Base-by-base conservation (phyloP, 35 echinoderm and acorn worm genomes). In the Ophiothrix spiculata region DNA sequence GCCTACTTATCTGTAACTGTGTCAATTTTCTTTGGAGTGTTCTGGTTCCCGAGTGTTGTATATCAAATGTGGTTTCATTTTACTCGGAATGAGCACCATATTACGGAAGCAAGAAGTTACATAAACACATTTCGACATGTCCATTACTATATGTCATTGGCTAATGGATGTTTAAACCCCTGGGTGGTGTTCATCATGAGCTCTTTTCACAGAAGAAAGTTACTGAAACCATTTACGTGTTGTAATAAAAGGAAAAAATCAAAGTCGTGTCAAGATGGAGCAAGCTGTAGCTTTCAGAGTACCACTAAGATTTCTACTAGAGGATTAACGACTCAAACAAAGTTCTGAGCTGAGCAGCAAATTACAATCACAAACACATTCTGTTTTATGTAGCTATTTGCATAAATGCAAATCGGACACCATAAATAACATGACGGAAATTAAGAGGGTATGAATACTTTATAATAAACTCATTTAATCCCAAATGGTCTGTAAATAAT, bases 41-140 rank as follows among this genome's bases (percentile, higher is more conserved):
- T 87, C 74, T 97, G 94, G 94, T 85, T 97, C 16, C 94, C 94
- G 15, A 90, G 93, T 76, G 91, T 95, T 25, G 32, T 56, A 11
- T 95, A 88, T 31, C 77, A 79, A 19, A 25, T 95, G 34, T 91
- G 89, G 88, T 69, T 6, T 69, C 84, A 91, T 77, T 95, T 84
- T 25, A 12, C 63, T 0, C 32, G n/a, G 13, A 54, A 37, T 36
- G 81, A 11, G 8, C 60, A 40, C 1, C 32, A 28, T 23, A 1
- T 36, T 0, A 19, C 0, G 17, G 41, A 31, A 1, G 19, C 54
- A 0, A 13, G 0, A 13, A 31, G 8, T 1, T 38, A 74, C 2
- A 33, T 38, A 3, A 37, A 84, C 56, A 34, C 36, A 2, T 63
- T 84, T 17, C 23, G 81, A 28, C 35, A 84, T 37, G 49, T 63